Conservation (phyloP, 2,888 invertebrate species). For the Apotomis capreana region DNA sequence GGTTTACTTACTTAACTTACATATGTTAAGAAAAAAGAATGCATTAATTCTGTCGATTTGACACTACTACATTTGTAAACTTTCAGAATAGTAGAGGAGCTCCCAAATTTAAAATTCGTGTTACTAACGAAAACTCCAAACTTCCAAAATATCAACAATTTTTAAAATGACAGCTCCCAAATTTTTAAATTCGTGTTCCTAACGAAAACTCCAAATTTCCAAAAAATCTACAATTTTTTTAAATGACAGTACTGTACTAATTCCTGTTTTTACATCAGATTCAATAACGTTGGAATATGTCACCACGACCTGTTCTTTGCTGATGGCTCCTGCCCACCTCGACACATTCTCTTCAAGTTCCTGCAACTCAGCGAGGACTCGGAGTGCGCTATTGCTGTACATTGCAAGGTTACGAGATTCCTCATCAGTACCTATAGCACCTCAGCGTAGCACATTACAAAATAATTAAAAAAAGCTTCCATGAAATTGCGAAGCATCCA, state of each 20-base stretch:
- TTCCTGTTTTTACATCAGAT: slow-evolving; percentile 52
- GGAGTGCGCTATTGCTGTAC: slow-evolving; percentile 92
- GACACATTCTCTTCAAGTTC: slow-evolving; percentile 90
- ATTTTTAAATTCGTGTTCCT: no score
- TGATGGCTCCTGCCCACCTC: slow-evolving; percentile 93
- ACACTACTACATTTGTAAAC: no score
- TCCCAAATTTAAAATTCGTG: no score
- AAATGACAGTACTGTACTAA: background rate
- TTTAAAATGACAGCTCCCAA: background rate
- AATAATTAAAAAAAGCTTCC: no score
- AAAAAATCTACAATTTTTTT: background rate
- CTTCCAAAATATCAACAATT: background rate
- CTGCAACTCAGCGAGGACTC: slow-evolving; percentile 89
- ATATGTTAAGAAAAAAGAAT: no score
- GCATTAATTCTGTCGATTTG: no score
- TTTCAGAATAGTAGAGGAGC: no score
- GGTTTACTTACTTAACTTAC: no score
- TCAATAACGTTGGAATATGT: slow-evolving; percentile 87
- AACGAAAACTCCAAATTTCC: no score
- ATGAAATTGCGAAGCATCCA: no score
- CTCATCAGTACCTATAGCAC: background rate
- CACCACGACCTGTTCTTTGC: slow-evolving; percentile 95
- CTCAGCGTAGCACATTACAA: no score
- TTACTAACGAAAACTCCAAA: no score
- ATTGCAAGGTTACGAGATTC: slow-evolving; percentile 89